Percentiles rank a stretch among this genome's conserved stretches.
Conservation (phyloP, 2,888 invertebrate genomes). For the Colostygia pectinataria region DNA sequence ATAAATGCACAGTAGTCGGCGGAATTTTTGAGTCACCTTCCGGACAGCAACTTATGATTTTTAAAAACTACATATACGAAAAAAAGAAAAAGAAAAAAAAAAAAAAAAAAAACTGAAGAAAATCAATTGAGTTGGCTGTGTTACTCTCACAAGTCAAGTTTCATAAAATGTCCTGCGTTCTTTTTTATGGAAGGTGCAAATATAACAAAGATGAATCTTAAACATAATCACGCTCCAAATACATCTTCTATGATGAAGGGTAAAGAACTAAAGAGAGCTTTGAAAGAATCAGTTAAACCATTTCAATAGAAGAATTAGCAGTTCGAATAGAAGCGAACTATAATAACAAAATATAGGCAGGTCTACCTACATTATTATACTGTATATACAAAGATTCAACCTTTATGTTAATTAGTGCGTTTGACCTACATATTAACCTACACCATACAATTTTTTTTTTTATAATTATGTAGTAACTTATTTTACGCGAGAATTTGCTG, state of each 20-base stretch:
- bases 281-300: conserved; percentile 3
- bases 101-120: conserved; percentile 19
- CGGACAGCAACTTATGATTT: conserved; percentile 43
- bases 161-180: conserved; percentile 38
- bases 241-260: conserved; percentile 19
- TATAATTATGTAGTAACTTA: too few relatives aligned
- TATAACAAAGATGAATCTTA: conserved; percentile 33
- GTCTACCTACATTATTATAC: too few relatives aligned
- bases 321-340: too few relatives aligned
- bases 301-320: neutral
- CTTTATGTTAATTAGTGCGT: too few relatives aligned
- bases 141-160: neutral
- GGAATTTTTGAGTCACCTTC: conserved; percentile 44
- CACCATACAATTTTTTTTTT: too few relatives aligned
- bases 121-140: conserved; percentile 1
- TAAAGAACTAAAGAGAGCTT: conserved; percentile 1
- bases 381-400: too few relatives aligned
- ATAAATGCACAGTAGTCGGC: conserved; percentile 40
- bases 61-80: conserved; percentile 42
- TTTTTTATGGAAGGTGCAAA: conserved; percentile 40
- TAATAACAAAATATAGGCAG: too few relatives aligned
- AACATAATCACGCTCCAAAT: conserved; percentile 43
- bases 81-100: conserved; percentile 26
- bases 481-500: too few relatives aligned
- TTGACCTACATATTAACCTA: too few relatives aligned